Base-by-base conservation (phyloP, 2,797 vertebrate genomes). In the Gymnothorax javanicus region DNA sequence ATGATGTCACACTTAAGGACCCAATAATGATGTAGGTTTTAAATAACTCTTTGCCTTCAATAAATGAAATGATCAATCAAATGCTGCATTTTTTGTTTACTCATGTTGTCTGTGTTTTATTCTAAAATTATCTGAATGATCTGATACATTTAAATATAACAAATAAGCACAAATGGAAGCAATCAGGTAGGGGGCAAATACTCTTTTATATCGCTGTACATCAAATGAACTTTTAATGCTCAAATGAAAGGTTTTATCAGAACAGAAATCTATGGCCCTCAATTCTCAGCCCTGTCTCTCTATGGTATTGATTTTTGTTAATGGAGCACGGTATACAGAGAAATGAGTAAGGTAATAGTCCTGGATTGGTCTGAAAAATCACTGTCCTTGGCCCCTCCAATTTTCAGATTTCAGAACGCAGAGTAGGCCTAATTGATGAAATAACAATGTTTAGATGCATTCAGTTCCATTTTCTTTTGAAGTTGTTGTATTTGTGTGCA, bases 191-290 rank as follows among this genome's bases (percentile, higher is more conserved):
- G 33, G 33, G 33, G 33, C 33, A 43, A 43, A 43, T 43, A 1
- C 33, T 43, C 33, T 43, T 43, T 43, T 43, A 43, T 43, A 43
- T 43, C 33, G 33, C 33, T 1, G 33, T 43, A 54, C 56, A 69
- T 33, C 15, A 84, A 33, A 71, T 57, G 13, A 83, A 25, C 27
- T 71, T 33, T 82, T 57, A 71, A 59, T 58, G 4, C 17, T 57
- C 25, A 83, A 25, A 57, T 73, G 52, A 82, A 17, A 82, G 25
- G 79, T 62, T 23, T 86, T 67, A 54, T 60, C 82, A 84, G 8
- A 54, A 33, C 25, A 33, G 59, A 17, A 60, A 60, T 60, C n/a
- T 43, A 43, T 1, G 33, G 33, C 33, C 33, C 33, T 43, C 33
- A 43, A 83, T 25, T 83, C 56, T 1, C 13, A 81, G 17, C 50